A percentile compares a stretch with the other conserved stretches of the same genome.
phyloP scores from a whole-genome alignment of 2,888 invertebrate species.

The Drosophila koepferae region DNA sequence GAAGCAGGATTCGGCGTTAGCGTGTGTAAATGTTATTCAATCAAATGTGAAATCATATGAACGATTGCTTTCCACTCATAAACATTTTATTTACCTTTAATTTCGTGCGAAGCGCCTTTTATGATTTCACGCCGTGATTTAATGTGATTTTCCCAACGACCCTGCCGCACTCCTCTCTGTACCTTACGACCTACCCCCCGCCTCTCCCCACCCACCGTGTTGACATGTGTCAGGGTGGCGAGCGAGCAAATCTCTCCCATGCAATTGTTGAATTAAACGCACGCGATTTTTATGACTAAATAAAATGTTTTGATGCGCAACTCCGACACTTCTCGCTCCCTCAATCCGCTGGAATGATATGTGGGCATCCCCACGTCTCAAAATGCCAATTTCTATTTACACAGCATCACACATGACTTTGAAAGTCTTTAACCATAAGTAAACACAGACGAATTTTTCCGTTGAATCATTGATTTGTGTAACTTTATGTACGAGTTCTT shows the following conservation, averaged over 20 bases:
- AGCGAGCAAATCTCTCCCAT: conserved; percentile 12
- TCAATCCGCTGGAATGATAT: conserved; percentile 17
- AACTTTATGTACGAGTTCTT: conserved; percentile 5
- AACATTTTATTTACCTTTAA: conserved; percentile 81
- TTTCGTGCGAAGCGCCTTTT: conserved; percentile 76
- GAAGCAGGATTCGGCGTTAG: conserved; percentile 40
- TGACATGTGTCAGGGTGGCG: conserved; percentile 54
- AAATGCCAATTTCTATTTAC: conserved; percentile 73
- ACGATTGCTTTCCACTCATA: conserved; percentile 75
- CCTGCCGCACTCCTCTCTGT: neutral
- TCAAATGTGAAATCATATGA: conserved; percentile 79
- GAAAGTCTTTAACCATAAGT: conserved; percentile 70
- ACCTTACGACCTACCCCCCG: neutral
- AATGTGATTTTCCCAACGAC: conserved; percentile 46
- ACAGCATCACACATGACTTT: conserved; percentile 32
- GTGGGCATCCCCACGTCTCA: conserved; percentile 40
- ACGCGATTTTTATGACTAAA: conserved; percentile 75
- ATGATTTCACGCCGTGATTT: conserved; percentile 67
- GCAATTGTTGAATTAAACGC: conserved; percentile 62
- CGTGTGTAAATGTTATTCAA: conserved; percentile 81
- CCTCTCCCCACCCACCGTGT: neutral
- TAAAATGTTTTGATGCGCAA: conserved; percentile 58
- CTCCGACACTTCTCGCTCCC: neutral
- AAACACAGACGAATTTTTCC: conserved; percentile 43
- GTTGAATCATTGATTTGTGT: conserved; percentile 32